Percentiles rank a stretch among this genome's conserved stretches.
These are phyloP conservation scores for Lagocephalus sceleratus DNA, from an alignment of 2,797 vertebrate species.

Conservation along the genomic window DNA sequence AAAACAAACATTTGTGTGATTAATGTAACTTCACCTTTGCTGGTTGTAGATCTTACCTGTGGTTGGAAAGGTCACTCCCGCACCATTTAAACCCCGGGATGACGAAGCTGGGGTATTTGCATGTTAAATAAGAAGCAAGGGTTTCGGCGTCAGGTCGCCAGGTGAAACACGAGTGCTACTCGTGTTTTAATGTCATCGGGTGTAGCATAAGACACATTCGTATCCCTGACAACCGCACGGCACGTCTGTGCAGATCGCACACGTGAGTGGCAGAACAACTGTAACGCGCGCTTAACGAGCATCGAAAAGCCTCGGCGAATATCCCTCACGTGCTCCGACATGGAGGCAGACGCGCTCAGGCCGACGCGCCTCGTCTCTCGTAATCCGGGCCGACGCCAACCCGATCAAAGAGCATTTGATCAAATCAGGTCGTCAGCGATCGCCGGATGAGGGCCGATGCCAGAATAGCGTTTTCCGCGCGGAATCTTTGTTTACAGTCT, in stretches of 20 bases:
- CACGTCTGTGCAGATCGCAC: slow-evolving; percentile 15
- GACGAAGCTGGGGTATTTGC: slow-evolving; percentile 9
- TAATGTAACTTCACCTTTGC: slow-evolving; percentile 1
- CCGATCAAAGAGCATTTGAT: neutral
- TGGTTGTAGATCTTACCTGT: too few species aligned
- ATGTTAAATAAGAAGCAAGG: slow-evolving; percentile 10
- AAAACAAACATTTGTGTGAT: too few species aligned
- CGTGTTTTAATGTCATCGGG: slow-evolving; percentile 24
- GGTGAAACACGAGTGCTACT: slow-evolving; percentile 52
- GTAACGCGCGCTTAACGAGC: slow-evolving; percentile 42
- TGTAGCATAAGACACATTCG: slow-evolving; percentile 14
- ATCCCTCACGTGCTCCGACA: slow-evolving; percentile 14
- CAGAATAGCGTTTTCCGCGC: neutral
- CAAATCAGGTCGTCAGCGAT: neutral
- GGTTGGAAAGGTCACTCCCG: too few species aligned
- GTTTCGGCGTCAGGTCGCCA: slow-evolving; percentile 51
- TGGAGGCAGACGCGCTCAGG: slow-evolving; percentile 23
- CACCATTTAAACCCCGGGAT: neutral
- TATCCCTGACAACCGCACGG: slow-evolving; percentile 49
- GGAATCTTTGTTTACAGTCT: neutral
- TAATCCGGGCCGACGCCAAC: slow-evolving; percentile 1
- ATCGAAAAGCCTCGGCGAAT: slow-evolving; percentile 39
- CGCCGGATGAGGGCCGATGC: neutral
- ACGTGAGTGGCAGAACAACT: slow-evolving; percentile 28
- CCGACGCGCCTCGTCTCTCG: neutral